Evolutionary conservation across 2,888 invertebrate species (phyloP), one percentile per base, ranked within the genome.

Genomic region (Napeogenes sylphis): DNA sequence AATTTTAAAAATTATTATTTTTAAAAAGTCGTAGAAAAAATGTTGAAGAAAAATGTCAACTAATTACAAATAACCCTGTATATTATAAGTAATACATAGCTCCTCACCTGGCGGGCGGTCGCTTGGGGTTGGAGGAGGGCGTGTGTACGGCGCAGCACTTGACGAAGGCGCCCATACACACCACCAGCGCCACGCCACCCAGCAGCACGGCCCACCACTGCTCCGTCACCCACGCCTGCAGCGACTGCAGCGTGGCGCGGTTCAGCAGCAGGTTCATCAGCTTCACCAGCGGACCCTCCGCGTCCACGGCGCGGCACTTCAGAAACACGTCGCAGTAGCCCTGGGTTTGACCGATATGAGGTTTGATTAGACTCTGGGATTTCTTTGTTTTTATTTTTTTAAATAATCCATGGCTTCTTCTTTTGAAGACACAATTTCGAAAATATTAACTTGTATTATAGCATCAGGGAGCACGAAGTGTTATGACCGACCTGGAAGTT

Each of bases 61-160:
- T n/a, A n/a, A n/a, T n/a, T n/a, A n/a, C n/a, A n/a, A n/a, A n/a
- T n/a, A n/a, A n/a, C n/a, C n/a, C n/a, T n/a, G n/a, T n/a, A n/a
- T n/a, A n/a, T n/a, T n/a, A 21, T 21, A 21, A 21, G 21, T 21
- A 21, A 21, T 1, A 21, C 21, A 21, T 21, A 21, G 21, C 21
- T 21, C 21, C 55, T 35, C 46, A 90, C 91, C 98, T 93, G 10
- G 99, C 98, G 0, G 99, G 98, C 61, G 98, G 95, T 76, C 98
- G 96, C 85, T 98, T 98, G 5, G 99, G 99, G 92, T 99, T 99
- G 68, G 97, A 98, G 63, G 98, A 98, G 35, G 99, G 99, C 61
- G 99, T 99, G 88, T 99, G 99, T 59, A 99, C 99, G 42, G 99
- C 99, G 86, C 99, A 99, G 85, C 99, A 98, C 85, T 99, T 99